Conservation (phyloP, 2,113 vertebrate genomes). For the Bubo scandiacus region DNA sequence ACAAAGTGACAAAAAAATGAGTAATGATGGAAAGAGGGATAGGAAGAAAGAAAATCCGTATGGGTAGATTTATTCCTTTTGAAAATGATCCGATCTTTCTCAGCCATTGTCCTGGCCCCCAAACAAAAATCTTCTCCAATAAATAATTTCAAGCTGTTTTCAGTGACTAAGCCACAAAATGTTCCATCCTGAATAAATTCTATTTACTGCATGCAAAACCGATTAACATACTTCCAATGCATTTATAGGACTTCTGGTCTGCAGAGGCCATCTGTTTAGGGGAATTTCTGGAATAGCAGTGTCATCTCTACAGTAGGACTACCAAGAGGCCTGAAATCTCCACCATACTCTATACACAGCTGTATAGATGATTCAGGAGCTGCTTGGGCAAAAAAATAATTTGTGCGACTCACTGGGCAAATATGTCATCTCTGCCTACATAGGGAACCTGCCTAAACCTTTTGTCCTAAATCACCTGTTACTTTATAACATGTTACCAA, state of each 20-base stretch:
- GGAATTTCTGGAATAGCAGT: conserved; percentile 37
- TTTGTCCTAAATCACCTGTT: neutral
- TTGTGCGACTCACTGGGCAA: neutral
- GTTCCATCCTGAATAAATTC: conserved; percentile 59
- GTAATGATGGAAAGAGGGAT: conserved; percentile 3
- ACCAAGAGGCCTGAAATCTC: neutral
- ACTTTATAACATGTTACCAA: neutral
- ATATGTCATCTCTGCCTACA: neutral
- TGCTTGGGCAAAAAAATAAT: neutral
- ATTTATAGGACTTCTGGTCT: conserved; percentile 55
- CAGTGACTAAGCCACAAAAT: conserved; percentile 62
- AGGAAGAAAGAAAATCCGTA: neutral
- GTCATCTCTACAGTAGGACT: conserved; percentile 11
- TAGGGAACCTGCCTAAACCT: neutral
- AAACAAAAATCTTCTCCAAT: conserved; percentile 46
- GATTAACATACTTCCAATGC: conserved; percentile 36
- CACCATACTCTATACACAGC: neutral
- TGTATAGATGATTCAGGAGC: neutral
- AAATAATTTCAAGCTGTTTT: conserved; percentile 66
- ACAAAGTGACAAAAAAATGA: conserved; percentile 44
- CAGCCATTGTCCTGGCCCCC: conserved; percentile 29
- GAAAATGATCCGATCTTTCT: conserved; percentile 44
- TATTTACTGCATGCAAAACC: conserved; percentile 65
- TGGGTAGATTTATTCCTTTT: conserved; percentile 29
- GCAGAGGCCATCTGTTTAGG: conserved; percentile 43